Conservation (phyloP, 2,113 vertebrate species). For the Oxyura jamaicensis region DNA sequence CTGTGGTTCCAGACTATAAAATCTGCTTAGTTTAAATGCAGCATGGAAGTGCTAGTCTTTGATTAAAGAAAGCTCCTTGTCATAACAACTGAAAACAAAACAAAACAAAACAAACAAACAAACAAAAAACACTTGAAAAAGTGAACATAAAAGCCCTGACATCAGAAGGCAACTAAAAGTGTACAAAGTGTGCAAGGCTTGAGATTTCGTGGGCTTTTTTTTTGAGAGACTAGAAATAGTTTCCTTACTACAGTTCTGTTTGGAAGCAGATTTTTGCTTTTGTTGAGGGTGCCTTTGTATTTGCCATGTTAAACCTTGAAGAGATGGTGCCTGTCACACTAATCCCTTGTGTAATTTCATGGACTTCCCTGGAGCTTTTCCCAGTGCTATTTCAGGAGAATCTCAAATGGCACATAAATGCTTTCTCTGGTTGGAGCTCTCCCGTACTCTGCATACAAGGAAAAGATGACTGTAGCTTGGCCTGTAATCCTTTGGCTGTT, state of each 20-base stretch:
- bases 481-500: neutral
- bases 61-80: neutral
- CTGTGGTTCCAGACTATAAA: neutral
- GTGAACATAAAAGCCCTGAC: neutral
- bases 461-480: neutral
- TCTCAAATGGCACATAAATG: neutral
- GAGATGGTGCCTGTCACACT: neutral
- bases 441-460: neutral
- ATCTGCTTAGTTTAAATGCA: neutral
- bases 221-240: neutral
- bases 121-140: neutral
- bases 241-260: neutral
- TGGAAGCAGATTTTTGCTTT: neutral
- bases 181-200: neutral
- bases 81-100: neutral
- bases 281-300: neutral
- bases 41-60: neutral
- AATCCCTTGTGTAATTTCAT: neutral
- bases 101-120: neutral
- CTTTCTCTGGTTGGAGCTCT: neutral
- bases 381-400: neutral
- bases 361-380: slow-evolving; percentile 33
- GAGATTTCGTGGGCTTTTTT: neutral
- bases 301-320: neutral
- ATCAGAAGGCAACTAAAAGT: neutral